Conservation (phyloP, 1,140 invertebrate species). For the Colletes gigas region DNA sequence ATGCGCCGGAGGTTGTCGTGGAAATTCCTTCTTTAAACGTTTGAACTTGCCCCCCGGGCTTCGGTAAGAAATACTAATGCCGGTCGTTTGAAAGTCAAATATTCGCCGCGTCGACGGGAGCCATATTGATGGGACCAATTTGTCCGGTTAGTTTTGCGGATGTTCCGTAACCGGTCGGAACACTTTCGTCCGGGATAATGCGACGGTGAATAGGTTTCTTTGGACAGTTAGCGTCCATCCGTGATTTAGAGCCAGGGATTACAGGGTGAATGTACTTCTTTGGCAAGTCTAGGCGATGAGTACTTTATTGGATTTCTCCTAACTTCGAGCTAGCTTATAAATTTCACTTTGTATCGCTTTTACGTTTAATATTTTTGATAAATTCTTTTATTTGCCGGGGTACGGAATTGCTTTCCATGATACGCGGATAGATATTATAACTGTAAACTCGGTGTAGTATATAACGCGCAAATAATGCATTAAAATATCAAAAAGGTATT, state of each 20-base stretch:
- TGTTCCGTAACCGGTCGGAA: not conserved
- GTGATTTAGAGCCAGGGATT: not conserved
- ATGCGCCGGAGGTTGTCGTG: not conserved
- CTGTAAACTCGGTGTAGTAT: too few species aligned
- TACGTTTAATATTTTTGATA: not conserved
- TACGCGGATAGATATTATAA: too few species aligned
- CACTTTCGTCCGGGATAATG: not conserved
- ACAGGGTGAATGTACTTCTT: too few species aligned
- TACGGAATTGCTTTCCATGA: too few species aligned
- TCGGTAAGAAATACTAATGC: not conserved
- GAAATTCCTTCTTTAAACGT: slow-evolving; percentile 6
- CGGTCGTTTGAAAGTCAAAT: slow-evolving; percentile 9
- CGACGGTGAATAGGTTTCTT: not conserved
- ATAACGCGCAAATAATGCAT: not conserved
- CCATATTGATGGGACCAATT: not conserved
- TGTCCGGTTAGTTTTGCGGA: not conserved
- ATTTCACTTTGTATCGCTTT: too few species aligned
- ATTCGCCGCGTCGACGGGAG: not conserved
- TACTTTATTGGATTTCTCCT: too few species aligned
- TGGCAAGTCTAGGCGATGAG: too few species aligned
- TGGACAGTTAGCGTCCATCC: not conserved
- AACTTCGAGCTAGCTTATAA: too few species aligned
- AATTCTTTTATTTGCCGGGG: too few species aligned
- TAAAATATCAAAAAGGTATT: not conserved
- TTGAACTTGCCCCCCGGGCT: not conserved